phyloP scores from a whole-genome alignment of 2,888 invertebrate genomes.

The Pandemis corylana region DNA sequence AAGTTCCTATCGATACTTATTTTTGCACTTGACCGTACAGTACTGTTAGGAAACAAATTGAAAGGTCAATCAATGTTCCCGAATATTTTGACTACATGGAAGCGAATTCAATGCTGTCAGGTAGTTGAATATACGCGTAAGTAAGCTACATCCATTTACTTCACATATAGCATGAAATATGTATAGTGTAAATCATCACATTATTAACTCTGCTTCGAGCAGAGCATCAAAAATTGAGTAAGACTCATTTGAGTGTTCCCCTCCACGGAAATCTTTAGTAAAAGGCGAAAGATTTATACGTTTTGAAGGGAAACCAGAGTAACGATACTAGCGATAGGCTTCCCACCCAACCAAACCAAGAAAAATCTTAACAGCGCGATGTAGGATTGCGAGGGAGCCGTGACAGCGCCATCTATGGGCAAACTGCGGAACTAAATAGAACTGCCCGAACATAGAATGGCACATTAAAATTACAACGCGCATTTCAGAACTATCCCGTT shows the following conservation, averaged over 20 bases:
- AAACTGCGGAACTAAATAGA: conserved; percentile 6
- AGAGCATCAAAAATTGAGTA: conserved; percentile 51
- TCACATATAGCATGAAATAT: too few relatives aligned
- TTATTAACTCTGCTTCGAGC: conserved; percentile 1
- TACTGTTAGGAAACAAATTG: too few relatives aligned
- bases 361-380: conserved; percentile 9
- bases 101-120: not conserved
- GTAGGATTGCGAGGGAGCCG: conserved; percentile 1
- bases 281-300: conserved; percentile 92
- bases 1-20: too few relatives aligned
- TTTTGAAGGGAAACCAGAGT: conserved; percentile 88
- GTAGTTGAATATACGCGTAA: too few relatives aligned
- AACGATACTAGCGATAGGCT: not conserved
- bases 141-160: too few relatives aligned
- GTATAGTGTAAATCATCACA: too few relatives aligned
- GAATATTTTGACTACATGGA: too few relatives aligned
- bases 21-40: too few relatives aligned
- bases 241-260: conserved; percentile 90
- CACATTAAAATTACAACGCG: too few relatives aligned
- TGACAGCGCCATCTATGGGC: conserved; percentile 6
- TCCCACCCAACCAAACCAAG: not conserved
- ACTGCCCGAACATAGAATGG: too few relatives aligned
- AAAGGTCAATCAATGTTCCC: too few relatives aligned
- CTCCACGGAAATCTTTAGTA: conserved; percentile 92
- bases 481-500: too few relatives aligned